phyloP scores from a whole-genome alignment of 1,140 invertebrate genomes.

The Lepeophtheirus salmonis region DNA sequence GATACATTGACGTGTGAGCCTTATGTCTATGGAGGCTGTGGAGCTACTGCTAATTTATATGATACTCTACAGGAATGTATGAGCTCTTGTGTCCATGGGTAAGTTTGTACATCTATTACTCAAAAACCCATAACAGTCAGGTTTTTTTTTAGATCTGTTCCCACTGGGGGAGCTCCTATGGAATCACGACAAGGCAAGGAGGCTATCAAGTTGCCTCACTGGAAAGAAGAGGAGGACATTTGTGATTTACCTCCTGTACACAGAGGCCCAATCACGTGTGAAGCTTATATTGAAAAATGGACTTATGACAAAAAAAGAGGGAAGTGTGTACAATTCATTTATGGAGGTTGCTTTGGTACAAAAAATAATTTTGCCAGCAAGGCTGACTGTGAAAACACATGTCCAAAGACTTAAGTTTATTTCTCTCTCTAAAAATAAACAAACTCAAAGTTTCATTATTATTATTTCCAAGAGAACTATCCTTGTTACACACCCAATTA shows the following conservation, averaged over 20 bases:
- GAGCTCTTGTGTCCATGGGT: slow-evolving; percentile 29
- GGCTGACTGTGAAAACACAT: slow-evolving; percentile 26
- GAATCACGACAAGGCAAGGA: not conserved
- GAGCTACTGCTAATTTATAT: slow-evolving; percentile 52
- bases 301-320: slow-evolving; percentile 28
- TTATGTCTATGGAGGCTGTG: slow-evolving; percentile 79
- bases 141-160: slow-evolving; percentile 1
- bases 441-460: too few species aligned
- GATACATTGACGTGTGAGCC: slow-evolving; percentile 39
- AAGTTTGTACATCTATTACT: too few species aligned
- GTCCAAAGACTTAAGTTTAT: slow-evolving; percentile 16
- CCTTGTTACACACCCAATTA: too few species aligned
- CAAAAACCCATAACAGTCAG: too few species aligned
- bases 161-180: not conserved
- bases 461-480: too few species aligned
- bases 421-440: too few species aligned
- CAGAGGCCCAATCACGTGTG: not conserved
- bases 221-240: slow-evolving; percentile 7
- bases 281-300: slow-evolving; percentile 27
- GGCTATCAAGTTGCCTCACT: not conserved
- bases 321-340: slow-evolving; percentile 33
- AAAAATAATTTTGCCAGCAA: slow-evolving; percentile 33
- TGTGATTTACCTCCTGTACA: slow-evolving; percentile 16
- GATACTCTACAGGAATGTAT: slow-evolving; percentile 36
- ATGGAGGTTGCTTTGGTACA: slow-evolving; percentile 36